These are phyloP conservation scores for Teleogryllus oceanicus DNA, from an alignment of 2,888 invertebrate species.

Conservation along the genomic window DNA sequence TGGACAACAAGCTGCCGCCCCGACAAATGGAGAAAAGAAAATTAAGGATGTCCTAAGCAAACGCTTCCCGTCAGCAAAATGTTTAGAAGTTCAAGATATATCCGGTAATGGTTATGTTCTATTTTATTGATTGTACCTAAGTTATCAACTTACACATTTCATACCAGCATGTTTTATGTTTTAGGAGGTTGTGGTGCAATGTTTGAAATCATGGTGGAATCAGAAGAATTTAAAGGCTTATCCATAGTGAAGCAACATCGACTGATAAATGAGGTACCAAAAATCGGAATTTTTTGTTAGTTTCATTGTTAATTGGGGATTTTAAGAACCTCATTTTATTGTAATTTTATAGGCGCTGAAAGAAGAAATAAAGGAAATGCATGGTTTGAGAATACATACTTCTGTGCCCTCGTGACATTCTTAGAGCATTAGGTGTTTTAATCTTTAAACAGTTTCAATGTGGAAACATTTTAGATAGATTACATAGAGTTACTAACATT, in stretches of 20 bases:
- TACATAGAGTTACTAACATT: too few species aligned
- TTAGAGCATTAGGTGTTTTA: too few species aligned
- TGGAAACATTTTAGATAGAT: too few species aligned
- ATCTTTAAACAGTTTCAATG: too few species aligned
- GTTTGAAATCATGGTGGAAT: constrained; percentile 69
- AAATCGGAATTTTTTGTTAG: constrained; percentile 21
- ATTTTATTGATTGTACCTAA: not conserved
- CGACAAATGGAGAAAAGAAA: constrained; percentile 46
- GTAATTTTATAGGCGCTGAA: constrained; percentile 56
- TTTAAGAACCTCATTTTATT: not conserved
- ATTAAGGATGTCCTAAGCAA: constrained; percentile 49
- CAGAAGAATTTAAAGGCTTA: constrained; percentile 66
- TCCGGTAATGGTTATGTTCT: constrained; percentile 50
- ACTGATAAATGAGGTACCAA: constrained; percentile 60
- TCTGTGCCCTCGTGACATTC: constrained; percentile 47
- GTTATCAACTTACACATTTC: not conserved
- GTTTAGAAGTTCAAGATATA: constrained; percentile 65
- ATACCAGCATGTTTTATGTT: constrained; percentile 34
- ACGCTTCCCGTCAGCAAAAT: constrained; percentile 60
- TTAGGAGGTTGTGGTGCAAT: constrained; percentile 77
- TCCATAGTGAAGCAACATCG: constrained; percentile 71
- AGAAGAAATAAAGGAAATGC: constrained; percentile 77
- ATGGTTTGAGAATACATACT: constrained; percentile 76
- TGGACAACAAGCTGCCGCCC: constrained; percentile 43
- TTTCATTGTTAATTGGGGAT: not conserved